phyloP scores from a whole-genome alignment of 2,797 vertebrate genomes.

The Crypturellus tataupa region DNA sequence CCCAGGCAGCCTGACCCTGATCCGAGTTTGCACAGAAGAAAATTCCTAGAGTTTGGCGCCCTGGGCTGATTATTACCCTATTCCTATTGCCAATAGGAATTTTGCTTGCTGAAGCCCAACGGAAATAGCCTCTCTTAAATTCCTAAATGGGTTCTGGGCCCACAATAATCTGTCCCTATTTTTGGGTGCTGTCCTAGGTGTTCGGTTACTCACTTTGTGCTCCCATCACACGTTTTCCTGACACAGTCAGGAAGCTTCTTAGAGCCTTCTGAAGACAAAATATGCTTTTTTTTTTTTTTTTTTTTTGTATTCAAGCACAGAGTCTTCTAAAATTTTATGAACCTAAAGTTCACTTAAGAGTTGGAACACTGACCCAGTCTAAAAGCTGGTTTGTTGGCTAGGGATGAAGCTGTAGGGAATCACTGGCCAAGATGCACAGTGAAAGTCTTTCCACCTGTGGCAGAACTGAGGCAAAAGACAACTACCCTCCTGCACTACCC shows the following conservation, averaged over 20 bases:
- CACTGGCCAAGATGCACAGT: background rate
- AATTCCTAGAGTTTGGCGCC: background rate
- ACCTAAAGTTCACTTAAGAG: background rate
- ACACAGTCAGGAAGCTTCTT: background rate
- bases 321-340: background rate
- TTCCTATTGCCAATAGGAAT: background rate
- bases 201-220: background rate
- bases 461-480: background rate
- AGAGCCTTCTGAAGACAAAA: background rate
- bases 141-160: background rate
- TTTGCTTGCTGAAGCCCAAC: background rate
- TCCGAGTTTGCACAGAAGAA: slow-evolving; percentile 1
- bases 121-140: background rate
- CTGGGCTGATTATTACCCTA: background rate
- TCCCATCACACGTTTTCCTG: background rate
- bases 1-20: background rate
- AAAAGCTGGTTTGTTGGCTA: background rate
- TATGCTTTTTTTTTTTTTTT: background rate
- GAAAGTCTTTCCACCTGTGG: background rate
- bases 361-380: background rate
- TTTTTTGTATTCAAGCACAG: background rate
- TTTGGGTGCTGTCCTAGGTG: background rate
- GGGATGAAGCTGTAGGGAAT: background rate
- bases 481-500: background rate
- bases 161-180: background rate